Percentiles rank a stretch among this genome's conserved stretches.
Conservation (phyloP, 2,888 invertebrate species). For the Erebia aethiops region DNA sequence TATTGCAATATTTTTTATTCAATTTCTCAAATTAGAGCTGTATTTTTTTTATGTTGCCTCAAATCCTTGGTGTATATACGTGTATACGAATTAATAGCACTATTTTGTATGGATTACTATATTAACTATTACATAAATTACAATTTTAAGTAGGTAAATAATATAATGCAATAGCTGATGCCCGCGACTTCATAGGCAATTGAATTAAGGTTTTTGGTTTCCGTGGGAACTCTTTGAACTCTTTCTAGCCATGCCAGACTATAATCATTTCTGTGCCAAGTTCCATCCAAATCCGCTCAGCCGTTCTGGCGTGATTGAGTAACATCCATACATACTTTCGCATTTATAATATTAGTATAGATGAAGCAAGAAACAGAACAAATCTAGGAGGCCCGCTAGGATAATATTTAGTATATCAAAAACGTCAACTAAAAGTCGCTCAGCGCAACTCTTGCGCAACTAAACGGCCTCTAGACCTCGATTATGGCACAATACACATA, state of each 20-base stretch:
- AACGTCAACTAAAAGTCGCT: conserved; percentile 22
- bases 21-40: no score
- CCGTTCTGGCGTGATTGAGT: no score
- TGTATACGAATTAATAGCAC: not conserved
- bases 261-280: no score
- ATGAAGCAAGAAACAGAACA: conserved; percentile 35
- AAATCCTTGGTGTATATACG: not conserved
- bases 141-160: not conserved
- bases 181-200: no score
- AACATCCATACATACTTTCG: no score
- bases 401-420: conserved; percentile 33
- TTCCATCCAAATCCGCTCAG: no score
- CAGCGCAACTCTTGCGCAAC: conserved; percentile 27
- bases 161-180: no score
- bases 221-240: no score
- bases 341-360: not conserved
- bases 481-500: conserved; percentile 36
- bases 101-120: not conserved
- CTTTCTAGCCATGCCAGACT: no score
- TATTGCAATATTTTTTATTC: no score
- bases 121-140: conserved; percentile 3
- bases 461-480: conserved; percentile 17
- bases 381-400: conserved; percentile 29
- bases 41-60: no score
- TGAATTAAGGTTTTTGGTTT: no score